Evolutionary conservation across 2,888 invertebrate species (phyloP).

Genomic region (Ephialtes manifestator): DNA sequence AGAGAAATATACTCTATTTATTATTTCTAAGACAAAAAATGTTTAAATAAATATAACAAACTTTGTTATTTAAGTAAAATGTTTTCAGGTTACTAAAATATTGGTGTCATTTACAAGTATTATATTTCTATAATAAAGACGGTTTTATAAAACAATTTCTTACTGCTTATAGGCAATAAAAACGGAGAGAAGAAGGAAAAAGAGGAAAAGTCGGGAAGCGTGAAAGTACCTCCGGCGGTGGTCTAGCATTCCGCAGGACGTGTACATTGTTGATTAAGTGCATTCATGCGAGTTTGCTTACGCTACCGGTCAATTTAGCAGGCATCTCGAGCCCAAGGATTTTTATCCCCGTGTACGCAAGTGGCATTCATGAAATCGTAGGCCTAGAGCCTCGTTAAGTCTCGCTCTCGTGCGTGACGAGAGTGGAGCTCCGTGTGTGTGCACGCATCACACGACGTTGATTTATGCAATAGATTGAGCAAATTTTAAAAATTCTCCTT

Average conservation of each 20-base stretch:
- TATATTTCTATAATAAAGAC: not conserved
- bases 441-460: slow-evolving; percentile 44
- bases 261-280: slow-evolving; percentile 51
- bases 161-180: not conserved
- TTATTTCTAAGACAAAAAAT: not conserved
- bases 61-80: not conserved
- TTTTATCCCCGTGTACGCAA: slow-evolving; percentile 39
- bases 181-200: not conserved
- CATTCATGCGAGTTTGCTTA: slow-evolving; percentile 61
- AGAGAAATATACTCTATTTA: too few species aligned
- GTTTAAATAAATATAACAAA: not conserved
- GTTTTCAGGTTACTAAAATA: not conserved
- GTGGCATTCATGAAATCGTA: slow-evolving; percentile 56
- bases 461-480: slow-evolving; percentile 44
- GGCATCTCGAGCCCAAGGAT: slow-evolving; percentile 39
- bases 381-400: slow-evolving; percentile 72
- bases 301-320: slow-evolving; percentile 62
- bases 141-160: not conserved
- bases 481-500: slow-evolving; percentile 30
- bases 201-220: slow-evolving; percentile 40
- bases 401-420: slow-evolving; percentile 74
- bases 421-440: slow-evolving; percentile 60
- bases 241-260: slow-evolving; percentile 9
- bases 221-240: slow-evolving; percentile 48
- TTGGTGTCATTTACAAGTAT: not conserved